Evolutionary conservation across 2,113 vertebrate species (phyloP), one percentile per base, ranked within the genome.

Genomic region (Tamias sibiricus): DNA sequence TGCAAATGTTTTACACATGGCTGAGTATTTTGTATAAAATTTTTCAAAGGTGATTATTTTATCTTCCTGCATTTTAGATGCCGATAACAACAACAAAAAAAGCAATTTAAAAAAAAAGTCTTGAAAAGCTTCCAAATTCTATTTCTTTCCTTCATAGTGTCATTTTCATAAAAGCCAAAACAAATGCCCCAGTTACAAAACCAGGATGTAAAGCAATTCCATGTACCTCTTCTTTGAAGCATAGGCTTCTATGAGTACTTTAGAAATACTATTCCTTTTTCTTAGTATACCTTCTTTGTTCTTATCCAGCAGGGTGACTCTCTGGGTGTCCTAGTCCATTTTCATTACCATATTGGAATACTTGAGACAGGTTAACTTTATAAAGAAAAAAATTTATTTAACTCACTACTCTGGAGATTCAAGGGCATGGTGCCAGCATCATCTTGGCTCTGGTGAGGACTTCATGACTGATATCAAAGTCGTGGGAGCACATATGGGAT

Each of bases 11-110:
- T 75, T 72, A 40, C 66, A 10, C 54, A 28, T 62, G 30, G 44
- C n/a, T 87, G 89, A 26, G 62, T 64, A 32, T 81, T 90, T 90
- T 57, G 7, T 49, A 64, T 72, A 26, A 85, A 91, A 40, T 82
- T 84, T 69, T 32, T 12, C 19, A 88, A 77, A 52, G 16, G 71
- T 64, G 16, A 84, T 62, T 75, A 75, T 82, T 93, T 94, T 93
- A 59, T 85, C 90, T 91, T 87, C n/a, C n/a, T 93, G 40, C 32
- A 59, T 84, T 93, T 86, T 83, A 77, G 44, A 87, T 42, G 44
- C 40, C 35, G 68, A 79, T 44, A 44, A 57, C 54, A 80, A 74
- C 35, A 30, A 44, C 88, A 91, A 52, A 93, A 54, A 95, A 93
- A 82, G 28, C 30, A 49, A 32, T 87, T 40, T 68, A 20, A 57